Base-by-base conservation (phyloP, 2,888 invertebrate species). In the Priocnemis perturbator region DNA sequence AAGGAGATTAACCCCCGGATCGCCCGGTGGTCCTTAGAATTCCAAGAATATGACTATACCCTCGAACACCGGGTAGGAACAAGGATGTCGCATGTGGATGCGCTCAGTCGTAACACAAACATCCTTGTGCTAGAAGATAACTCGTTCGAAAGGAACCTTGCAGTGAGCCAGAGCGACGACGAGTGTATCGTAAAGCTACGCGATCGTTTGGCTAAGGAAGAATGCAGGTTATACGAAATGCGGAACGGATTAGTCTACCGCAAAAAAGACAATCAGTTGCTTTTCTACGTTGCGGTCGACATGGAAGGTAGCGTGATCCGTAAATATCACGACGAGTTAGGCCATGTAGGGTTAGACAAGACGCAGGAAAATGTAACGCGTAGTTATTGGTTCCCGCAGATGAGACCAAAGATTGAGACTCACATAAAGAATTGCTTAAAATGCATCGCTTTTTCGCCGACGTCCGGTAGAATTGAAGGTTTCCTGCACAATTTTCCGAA, bases 1-100 rank as follows among this genome's bases (percentile, higher is more conserved):
- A 71, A 78, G 60, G 79, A 82, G 14, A 68, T 85, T 26, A 79
- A 80, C 63, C 75, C 81, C 0, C 55, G 80, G 59, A 85, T 85
- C 23, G 55, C 62, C 11, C 48, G 83, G 19, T 85, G 83, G 85
- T 60, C 69, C n/a, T 48, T 79, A 21, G 58, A 66, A 37, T 59
- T 84, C n/a, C 73, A 79, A 64, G 76, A 74, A 69, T 69, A 57
- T 63, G 67, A 73, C 56, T 81, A 74, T 63, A 58, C 37, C 15
- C 30, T 79, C 14, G 71, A 74, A 19, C 81, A 82, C 56, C 55
- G 81, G 47, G 17, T 60, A 0, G 67, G 67, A 15, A 55, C 53
- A 1, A 53, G 65, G 21, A 81, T 81, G 77, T 60, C 23, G 1
- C 81, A 82, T 60, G 81, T 75, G 11, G 81, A 82, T 64, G 79